Evolutionary conservation across 2,888 invertebrate genomes (phyloP).

Genomic region (Pachydiplax longipennis): DNA sequence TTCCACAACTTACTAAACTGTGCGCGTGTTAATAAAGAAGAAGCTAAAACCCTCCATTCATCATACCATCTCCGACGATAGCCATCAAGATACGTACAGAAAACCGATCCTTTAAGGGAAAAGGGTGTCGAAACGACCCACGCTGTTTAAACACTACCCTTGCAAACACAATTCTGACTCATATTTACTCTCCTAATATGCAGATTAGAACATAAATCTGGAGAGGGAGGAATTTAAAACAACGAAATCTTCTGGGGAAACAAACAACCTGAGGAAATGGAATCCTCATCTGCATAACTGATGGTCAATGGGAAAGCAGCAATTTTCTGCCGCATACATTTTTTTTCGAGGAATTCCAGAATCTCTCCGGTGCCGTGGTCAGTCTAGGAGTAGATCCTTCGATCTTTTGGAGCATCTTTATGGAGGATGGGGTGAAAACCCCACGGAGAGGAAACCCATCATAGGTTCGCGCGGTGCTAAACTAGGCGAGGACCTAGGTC

Average conservation of each 20-base stretch:
- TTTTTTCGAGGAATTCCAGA: neutral
- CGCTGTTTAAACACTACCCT: neutral
- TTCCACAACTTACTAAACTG: neutral
- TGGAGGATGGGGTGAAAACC: neutral
- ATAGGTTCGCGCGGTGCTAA: neutral
- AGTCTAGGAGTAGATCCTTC: neutral
- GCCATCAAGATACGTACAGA: neutral
- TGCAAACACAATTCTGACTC: neutral
- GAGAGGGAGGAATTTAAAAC: neutral
- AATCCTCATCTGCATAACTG: neutral
- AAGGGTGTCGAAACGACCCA: neutral
- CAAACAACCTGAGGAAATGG: neutral
- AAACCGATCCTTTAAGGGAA: neutral
- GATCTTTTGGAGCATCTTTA: neutral
- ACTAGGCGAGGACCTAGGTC: neutral
- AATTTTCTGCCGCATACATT: neutral
- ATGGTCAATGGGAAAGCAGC: neutral
- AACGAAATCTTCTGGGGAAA: neutral
- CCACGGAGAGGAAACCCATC: neutral
- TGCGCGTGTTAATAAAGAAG: neutral
- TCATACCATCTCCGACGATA: neutral
- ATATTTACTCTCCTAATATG: neutral
- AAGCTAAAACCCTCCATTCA: neutral
- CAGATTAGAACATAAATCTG: constrained; percentile 1
- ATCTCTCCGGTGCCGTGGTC: neutral